Evolutionary conservation across 2,797 vertebrate genomes (phyloP), one percentile per base, ranked within the genome.

Genomic region (Rhadinocentrus ornatus): DNA sequence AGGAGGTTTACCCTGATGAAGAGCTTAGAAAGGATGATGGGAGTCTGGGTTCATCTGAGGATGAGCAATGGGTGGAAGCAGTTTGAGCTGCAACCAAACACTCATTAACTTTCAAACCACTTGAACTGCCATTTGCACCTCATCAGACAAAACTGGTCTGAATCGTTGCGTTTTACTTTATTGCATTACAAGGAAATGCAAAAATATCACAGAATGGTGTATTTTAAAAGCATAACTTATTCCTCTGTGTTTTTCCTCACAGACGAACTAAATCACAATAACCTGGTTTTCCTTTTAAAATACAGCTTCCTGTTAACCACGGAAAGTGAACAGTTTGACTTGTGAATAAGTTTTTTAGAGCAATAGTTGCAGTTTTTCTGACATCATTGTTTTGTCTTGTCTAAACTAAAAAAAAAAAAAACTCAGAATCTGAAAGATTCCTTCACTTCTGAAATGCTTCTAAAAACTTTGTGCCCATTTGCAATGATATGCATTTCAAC

Each of bases 21-120:
- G 78, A 71, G 67, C 54, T 78, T 86, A 86, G 85, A 88, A 18
- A 74, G 41, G 77, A 81, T 61, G 76, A 72, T 41, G 77, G 77
- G 68, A 83, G 67, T 68, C 57, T 31, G 84, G 83, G 93, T 92
- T 94, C 89, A 93, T 85, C 50, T 88, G 80, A 93, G 92, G 83
- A 88, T 88, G 76, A 78, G 62, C 9, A 64, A 62, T 58, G 72
- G 71, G 70, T 71, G 62, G 86, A 83, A 75, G 54, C 62, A 67
- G 66, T 66, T 52, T 18, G n/a, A 13, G 69, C 74, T 37, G 20
- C 6, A 37, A 76, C 84, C 62, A 90, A 90, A 89, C 88, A 88
- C 0, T 80, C 69, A 88, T 91, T 86, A 84, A 63, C 74, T 69
- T 81, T 81, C 48, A 76, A 70, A 58, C 46, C 35, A 27, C 41